These are phyloP conservation scores for Trialeurodes vaporariorum DNA, from an alignment of 1,140 invertebrate genomes.

Conservation along the genomic window DNA sequence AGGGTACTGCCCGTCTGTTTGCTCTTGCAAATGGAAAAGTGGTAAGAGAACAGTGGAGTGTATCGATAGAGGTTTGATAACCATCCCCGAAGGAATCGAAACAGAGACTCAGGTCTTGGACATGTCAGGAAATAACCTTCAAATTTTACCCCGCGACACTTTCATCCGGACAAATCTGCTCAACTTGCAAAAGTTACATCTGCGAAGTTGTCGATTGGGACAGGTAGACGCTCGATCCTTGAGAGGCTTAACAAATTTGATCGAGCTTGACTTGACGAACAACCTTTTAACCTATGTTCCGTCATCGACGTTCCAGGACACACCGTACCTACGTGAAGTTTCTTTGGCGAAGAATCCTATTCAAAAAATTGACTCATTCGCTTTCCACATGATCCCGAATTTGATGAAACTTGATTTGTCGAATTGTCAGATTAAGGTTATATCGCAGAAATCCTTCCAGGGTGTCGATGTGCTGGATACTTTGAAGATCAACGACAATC, in stretches of 20 bases:
- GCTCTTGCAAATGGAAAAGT: slow-evolving; percentile 64
- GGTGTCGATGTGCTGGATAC: slow-evolving; percentile 50
- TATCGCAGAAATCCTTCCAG: slow-evolving; percentile 55
- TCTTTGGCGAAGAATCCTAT: slow-evolving; percentile 61
- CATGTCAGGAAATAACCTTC: slow-evolving; percentile 56
- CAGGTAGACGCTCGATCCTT: slow-evolving; percentile 62
- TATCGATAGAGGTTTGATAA: slow-evolving; percentile 43
- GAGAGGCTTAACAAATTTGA: slow-evolving; percentile 59
- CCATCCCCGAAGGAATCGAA: slow-evolving; percentile 56
- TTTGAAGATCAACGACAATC: slow-evolving; percentile 60
- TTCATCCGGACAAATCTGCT: slow-evolving; percentile 54
- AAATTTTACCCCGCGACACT: slow-evolving; percentile 48
- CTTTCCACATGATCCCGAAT: slow-evolving; percentile 57
- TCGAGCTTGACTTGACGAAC: slow-evolving; percentile 71
- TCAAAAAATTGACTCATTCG: slow-evolving; percentile 51
- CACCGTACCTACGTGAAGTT: slow-evolving; percentile 56
- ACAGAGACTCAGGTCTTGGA: slow-evolving; percentile 63
- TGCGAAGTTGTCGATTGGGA: slow-evolving; percentile 58
- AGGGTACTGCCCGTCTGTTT: slow-evolving; percentile 41
- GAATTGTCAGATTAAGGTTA: slow-evolving; percentile 54
- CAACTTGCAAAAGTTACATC: slow-evolving; percentile 66
- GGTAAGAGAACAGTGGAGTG: slow-evolving; percentile 75
- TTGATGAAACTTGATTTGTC: slow-evolving; percentile 64
- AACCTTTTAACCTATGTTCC: slow-evolving; percentile 40
- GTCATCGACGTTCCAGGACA: slow-evolving; percentile 36